Base-by-base conservation (phyloP, 2,797 vertebrate genomes). In the Gymnodraco acuticeps region DNA sequence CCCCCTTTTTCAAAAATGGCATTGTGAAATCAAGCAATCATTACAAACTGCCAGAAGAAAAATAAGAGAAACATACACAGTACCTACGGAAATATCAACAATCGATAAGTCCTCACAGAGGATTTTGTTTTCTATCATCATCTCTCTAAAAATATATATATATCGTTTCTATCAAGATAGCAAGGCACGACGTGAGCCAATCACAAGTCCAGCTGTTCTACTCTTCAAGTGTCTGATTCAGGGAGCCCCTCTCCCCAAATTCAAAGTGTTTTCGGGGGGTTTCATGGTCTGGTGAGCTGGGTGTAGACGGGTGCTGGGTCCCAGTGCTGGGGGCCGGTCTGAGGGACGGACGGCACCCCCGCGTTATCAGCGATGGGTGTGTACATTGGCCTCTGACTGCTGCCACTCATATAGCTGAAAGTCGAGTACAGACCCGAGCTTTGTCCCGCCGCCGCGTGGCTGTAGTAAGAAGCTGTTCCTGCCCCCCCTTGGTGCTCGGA, bases 31-130 rank as follows among this genome's bases (percentile, higher is more conserved):
- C 41, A 3, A 55, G 46, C 54, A 23, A 23, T 23, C 20, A 23
- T 82, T 83, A 88, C 65, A 87, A 91, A 91, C 83, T 87, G 84
- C 91, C 92, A 87, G 86, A 92, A 86, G 94, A 71, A 93, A 93
- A 16, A 69, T 64, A 77, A 38, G 8, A 38, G 33, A 38, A 94
- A 96, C 96, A 97, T 96, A 97, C 95, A 97, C 95, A 97, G 96
- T 97, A 97, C 97, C 98, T 98, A 98, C 96, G 96, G 96, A 96
- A 96, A 95, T 96, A 97, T 96, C 95, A 95, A 97, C 96, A 97
- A 96, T 95, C 94, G 95, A 94, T 95, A 95, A 95, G 92, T 98
- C 98, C 98, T 99, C 98, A 99, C 97, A 97, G 98, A 99, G 98
- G 98, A 98, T 91, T 95, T 88, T 79, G 77, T 87, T 81, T 87